Evolutionary conservation across 2,797 vertebrate species (phyloP).

Genomic region (Paramormyrops hopkinsi): DNA sequence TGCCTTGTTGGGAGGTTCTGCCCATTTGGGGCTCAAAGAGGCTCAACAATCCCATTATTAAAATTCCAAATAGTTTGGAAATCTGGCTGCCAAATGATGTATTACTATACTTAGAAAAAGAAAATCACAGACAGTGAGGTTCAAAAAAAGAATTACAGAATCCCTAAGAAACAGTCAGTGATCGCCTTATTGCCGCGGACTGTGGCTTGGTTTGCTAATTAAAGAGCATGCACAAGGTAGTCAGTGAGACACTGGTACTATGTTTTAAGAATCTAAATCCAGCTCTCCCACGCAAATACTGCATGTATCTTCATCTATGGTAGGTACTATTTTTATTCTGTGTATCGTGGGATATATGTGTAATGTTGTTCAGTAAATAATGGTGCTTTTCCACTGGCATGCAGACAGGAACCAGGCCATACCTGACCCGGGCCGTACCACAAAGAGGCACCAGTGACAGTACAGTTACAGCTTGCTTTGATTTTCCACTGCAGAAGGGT

Average conservation of each 20-base stretch:
- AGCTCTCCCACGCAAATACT: neutral
- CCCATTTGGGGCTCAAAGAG: neutral
- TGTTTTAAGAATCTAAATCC: neutral
- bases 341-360: neutral
- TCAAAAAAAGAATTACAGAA: neutral
- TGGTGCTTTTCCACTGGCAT: neutral
- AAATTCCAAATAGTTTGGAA: neutral
- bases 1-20: neutral
- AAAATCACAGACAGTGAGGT: neutral
- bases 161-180: neutral
- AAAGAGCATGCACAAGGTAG: neutral
- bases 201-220: neutral
- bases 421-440: neutral
- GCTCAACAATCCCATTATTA: neutral
- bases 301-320: neutral
- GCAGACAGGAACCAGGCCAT: neutral
- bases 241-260: neutral
- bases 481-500: too few relatives aligned
- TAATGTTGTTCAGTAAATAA: neutral
- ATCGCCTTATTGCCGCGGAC: neutral
- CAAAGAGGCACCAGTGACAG: neutral
- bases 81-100: neutral
- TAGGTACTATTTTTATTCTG: neutral
- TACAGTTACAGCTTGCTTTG: neutral
- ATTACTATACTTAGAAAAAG: neutral